Evolutionary conservation across 2,797 vertebrate species (phyloP), one percentile per base, ranked within the genome.

Genomic region (Takifugu ocellatus): DNA sequence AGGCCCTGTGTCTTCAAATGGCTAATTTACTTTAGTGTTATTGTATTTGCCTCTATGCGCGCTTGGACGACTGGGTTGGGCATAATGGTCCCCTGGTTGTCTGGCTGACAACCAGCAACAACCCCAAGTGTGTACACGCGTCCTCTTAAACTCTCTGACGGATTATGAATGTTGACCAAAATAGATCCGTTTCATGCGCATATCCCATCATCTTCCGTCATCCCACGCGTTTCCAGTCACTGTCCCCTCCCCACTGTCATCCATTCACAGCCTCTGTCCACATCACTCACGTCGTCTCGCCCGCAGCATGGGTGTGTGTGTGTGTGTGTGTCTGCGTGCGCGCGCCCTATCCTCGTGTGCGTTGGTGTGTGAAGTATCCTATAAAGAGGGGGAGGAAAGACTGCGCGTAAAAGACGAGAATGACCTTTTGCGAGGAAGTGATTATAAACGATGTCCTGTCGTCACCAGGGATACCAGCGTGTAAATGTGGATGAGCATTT

Each of bases 391-490:
- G 44, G 31, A n/a, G 70, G 66, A 14, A 31, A 27, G 58, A 59
- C 58, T 78, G 31, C 63, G 70, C 52, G 61, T 74, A 70, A 81
- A 76, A 63, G 73, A 76, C 61, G 72, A 79, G 73, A 71, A 63
- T 88, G 86, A 87, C 87, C 84, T 89, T 88, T 88, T 59, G 61
- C 17, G 62, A 74, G 72, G 81, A 84, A 81, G 66, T 70, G 78
- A 84, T 84, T 85, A 48, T 85, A 78, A 84, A 78, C 72, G 59
- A 70, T 78, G 79, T 64, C 61, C 67, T 74, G 61, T 75, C 66
- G 72, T 88, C 80, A 82, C 82, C 76, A 74, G 68, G 74, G 79
- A 81, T 66, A 72, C 74, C 67, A 45, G 54, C 49, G 80, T 62
- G 73, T 82, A 74, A 64, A 68, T 77, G 77, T 56, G 73, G 63